phyloP scores from a whole-genome alignment of 2,888 invertebrate species.

The Lumbricus terrestris region DNA sequence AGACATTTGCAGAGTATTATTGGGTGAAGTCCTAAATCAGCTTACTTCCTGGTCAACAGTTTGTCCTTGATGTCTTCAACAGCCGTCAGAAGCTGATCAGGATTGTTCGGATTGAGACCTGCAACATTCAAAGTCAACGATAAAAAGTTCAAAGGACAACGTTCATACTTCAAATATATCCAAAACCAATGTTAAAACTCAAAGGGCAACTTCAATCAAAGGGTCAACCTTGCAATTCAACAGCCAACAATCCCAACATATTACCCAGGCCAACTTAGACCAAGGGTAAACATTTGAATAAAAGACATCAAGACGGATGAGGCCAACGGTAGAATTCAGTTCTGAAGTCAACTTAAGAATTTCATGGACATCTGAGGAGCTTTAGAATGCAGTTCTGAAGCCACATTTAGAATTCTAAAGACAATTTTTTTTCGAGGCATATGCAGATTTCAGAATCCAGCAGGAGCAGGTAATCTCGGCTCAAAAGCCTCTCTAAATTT shows the following conservation, averaged over 20 bases:
- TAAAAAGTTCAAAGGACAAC: background rate
- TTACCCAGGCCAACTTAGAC: background rate
- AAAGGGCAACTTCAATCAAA: background rate
- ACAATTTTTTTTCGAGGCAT: too few species aligned
- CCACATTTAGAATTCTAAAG: too few species aligned
- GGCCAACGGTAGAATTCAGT: too few species aligned
- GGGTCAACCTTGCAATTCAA: background rate
- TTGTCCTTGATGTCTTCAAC: background rate
- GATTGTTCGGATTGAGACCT: background rate
- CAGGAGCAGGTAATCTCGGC: too few species aligned
- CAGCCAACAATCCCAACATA: background rate
- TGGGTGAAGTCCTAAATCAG: background rate
- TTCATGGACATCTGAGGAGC: too few species aligned
- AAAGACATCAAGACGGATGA: too few species aligned
- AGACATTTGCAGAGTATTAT: background rate
- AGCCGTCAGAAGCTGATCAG: background rate
- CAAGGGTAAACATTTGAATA: background rate
- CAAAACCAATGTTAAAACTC: background rate
- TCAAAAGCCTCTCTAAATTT: too few species aligned
- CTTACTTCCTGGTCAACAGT: background rate
- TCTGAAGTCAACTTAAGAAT: too few species aligned
- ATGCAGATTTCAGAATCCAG: too few species aligned
- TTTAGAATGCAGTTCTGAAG: too few species aligned
- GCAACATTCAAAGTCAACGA: background rate
- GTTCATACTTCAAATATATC: background rate